Evolutionary conservation across 2,113 vertebrate species (phyloP), one percentile per base, ranked within the genome.

Genomic region (Notothenia rossii): DNA sequence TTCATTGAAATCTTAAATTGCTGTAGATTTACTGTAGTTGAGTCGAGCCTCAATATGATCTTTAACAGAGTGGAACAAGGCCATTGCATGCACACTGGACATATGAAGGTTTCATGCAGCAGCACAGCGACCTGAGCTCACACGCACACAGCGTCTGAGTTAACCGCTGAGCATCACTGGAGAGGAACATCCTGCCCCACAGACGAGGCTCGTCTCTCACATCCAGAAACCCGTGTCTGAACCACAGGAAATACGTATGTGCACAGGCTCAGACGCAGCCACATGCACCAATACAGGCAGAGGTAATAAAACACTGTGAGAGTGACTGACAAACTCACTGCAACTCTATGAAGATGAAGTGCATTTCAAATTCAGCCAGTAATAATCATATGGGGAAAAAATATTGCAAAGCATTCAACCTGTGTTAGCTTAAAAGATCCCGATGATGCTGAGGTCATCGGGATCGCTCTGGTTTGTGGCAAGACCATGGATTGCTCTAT

Each of bases 191-290:
- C 91, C 90, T 90, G 89, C 90, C 76, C 22, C 60, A 80, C 70
- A 85, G 66, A 83, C 71, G 54, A 85, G 88, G 71, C 88, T 85
- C 12, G 90, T 90, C 92, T 93, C 82, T 88, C 93, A 93, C 89
- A 90, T 92, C 63, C 72, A 89, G 89, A 40, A 92, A 85, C 83
- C 92, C 80, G 80, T 82, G 89, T 91, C 92, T 92, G 89, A 72
- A 93, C 92, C 90, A 92, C 91, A 93, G 89, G 90, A 92, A 86
- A 81, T 90, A 79, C 53, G 68, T 79, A 77, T 63, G 53, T 36
- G 49, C 64, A 25, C 84, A 77, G 69, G 58, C 82, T 33, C 25
- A 83, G 46, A 83, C 67, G 69, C 69, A 82, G 49, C 77, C 50
- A 51, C 29, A 68, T 7, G 48, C 84, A 73, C 46, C 5, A 54